Base-by-base conservation (phyloP, 2,888 invertebrate species). In the Ectemnius continuus region DNA sequence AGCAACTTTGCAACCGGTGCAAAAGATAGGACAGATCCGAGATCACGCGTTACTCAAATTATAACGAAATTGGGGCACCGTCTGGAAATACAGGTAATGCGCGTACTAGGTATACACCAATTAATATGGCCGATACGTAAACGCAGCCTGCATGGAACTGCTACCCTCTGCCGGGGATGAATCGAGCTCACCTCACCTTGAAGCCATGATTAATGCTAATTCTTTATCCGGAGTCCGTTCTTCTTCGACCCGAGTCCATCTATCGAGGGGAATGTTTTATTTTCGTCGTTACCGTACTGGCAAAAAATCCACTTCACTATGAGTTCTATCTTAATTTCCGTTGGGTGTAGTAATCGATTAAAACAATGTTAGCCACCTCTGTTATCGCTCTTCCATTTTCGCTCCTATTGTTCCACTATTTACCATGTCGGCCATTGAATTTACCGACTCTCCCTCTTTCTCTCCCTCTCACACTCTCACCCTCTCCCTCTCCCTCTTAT, bases 71-170 rank as follows among this genome's bases (percentile, higher is more conserved):
- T 75, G 75, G 83, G 66, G 66, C 65, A 65, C 70, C 69, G 65
- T 77, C 73, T 73, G 83, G 75, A 82, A 82, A 82, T 83, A 81
- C 79, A 69, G 77, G 71, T 80, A 80, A 67, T 65, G 62, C 48
- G 68, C 46, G 52, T 77, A 60, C 58, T 76, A 76, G 71, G 63
- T 68, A 61, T 76, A 70, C 72, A 76, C 76, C 83, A 83, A 82
- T 82, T 83, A 82, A 82, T 82, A 81, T 82, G 73, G 58, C 71
- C 76, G 70, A 59, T 73, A 73, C 70, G 79, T 67, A 76, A 81
- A 76, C 82, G 73, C 64, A 36, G 59, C 52, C 26, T 71, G 70
- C 70, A 71, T 66, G 80, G 73, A 79, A 82, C 80, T 79, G 71
- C 73, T 74, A 64, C 70, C 82, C 82, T 76, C 76, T 23, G 57